Percentiles rank a stretch among this genome's conserved stretches.
Evolutionary conservation across 2,797 vertebrate genomes (phyloP).

Genomic region (Podargus strigoides): DNA sequence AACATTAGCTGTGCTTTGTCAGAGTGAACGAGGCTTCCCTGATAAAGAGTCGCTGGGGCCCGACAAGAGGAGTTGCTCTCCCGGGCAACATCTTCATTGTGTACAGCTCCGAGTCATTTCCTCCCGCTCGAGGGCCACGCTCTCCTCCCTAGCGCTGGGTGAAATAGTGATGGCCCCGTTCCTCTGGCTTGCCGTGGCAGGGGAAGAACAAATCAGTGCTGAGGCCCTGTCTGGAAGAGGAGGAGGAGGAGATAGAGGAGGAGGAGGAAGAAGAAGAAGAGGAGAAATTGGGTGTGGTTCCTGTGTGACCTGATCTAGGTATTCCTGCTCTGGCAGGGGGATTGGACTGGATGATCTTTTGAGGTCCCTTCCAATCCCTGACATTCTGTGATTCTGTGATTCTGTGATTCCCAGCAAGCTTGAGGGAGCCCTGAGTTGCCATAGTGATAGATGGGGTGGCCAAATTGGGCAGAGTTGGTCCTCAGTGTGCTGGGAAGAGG

Average conservation of each 20-base stretch:
- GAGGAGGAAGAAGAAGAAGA: neutral
- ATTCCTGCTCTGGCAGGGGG: too few relatives aligned
- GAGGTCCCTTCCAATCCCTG: too few relatives aligned
- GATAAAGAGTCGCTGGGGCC: neutral
- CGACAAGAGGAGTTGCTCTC: constrained; percentile 26
- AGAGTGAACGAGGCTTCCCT: constrained; percentile 16
- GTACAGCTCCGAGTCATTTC: neutral
- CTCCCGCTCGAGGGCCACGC: rapidly evolving
- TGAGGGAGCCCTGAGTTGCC: neutral
- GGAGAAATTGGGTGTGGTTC: neutral
- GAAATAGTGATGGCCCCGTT: neutral
- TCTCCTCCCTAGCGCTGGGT: neutral
- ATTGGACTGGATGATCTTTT: too few relatives aligned
- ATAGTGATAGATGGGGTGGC: rapidly evolving
- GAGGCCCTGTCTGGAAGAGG: neutral
- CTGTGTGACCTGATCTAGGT: too few relatives aligned
- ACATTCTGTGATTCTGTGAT: too few relatives aligned
- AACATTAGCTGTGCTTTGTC: constrained; percentile 53
- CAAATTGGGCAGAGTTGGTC: neutral
- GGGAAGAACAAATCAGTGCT: rapidly evolving
- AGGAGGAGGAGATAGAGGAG: neutral
- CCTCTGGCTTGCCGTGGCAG: too few relatives aligned
- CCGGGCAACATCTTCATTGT: neutral
- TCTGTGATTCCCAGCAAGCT: neutral
- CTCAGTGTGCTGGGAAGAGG: neutral